Percentiles rank a stretch among this genome's conserved stretches.
These are phyloP conservation scores for cattle (Bos taurus) DNA, from an alignment of 2,113 vertebrate species.

Conservation along the genomic window ARS-UCD2.0 NC_037330.1:90235501-90236000, in stretches of 20 bases:
- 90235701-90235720: neutral
- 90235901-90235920: constrained; percentile 8
- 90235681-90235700: neutral
- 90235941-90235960: constrained; percentile 45
- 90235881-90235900: neutral
- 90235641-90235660: neutral
- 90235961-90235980: neutral
- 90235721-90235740: constrained; percentile 3
- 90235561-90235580: neutral
- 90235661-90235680: neutral
- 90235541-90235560: neutral
- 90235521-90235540: neutral
- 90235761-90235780: neutral
- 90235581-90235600: neutral
- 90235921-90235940: neutral
- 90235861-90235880: constrained; percentile 13
- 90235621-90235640: neutral
- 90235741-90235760: neutral
- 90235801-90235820: neutral
- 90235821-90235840: neutral
- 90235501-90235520: neutral
- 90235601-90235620: neutral
- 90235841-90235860: neutral
- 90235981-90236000: constrained; percentile 67
- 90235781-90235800: neutral